A percentile compares a stretch with the other conserved stretches of the same genome.
phyloP scores from a whole-genome alignment of 2,888 invertebrate genomes.

The Adelphocoris suturalis region DNA sequence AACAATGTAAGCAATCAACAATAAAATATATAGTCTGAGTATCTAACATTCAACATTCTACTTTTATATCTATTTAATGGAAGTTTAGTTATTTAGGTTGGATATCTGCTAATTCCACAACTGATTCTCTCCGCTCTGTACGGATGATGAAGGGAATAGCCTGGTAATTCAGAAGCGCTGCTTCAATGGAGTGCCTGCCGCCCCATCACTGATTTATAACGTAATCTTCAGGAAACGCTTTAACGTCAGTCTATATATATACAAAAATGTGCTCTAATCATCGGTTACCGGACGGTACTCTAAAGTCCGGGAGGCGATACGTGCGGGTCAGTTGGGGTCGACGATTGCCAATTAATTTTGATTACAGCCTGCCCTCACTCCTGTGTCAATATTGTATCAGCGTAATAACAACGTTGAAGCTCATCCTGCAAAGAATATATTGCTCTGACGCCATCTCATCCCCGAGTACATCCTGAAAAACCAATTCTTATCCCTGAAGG shows the following conservation, averaged over 20 bases:
- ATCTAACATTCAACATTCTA: too few relatives aligned
- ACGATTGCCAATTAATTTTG: constrained; percentile 71
- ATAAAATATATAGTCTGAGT: too few relatives aligned
- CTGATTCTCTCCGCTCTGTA: too few relatives aligned
- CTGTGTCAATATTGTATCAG: constrained; percentile 56
- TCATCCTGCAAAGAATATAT: constrained; percentile 37
- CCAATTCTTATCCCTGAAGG: background rate
- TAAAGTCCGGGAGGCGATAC: constrained; percentile 68
- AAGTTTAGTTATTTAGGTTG: too few relatives aligned
- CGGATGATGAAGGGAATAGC: background rate
- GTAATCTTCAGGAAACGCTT: constrained; percentile 43
- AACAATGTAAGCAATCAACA: too few relatives aligned
- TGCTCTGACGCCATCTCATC: background rate
- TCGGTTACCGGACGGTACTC: constrained; percentile 37
- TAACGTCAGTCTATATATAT: constrained; percentile 3
- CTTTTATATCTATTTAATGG: too few relatives aligned
- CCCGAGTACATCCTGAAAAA: background rate
- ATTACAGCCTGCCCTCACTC: constrained; percentile 53
- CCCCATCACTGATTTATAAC: constrained; percentile 52
- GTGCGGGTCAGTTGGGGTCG: constrained; percentile 59
- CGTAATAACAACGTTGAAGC: constrained; percentile 50
- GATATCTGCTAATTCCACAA: too few relatives aligned
- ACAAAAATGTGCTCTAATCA: constrained; percentile 57
- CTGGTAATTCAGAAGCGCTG: constrained; percentile 46
- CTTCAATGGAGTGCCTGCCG: background rate